Percentiles rank a stretch among this genome's conserved stretches.
These are phyloP conservation scores for Cordilura impudica DNA, from an alignment of 2,888 invertebrate species.

Conservation along the genomic window DNA sequence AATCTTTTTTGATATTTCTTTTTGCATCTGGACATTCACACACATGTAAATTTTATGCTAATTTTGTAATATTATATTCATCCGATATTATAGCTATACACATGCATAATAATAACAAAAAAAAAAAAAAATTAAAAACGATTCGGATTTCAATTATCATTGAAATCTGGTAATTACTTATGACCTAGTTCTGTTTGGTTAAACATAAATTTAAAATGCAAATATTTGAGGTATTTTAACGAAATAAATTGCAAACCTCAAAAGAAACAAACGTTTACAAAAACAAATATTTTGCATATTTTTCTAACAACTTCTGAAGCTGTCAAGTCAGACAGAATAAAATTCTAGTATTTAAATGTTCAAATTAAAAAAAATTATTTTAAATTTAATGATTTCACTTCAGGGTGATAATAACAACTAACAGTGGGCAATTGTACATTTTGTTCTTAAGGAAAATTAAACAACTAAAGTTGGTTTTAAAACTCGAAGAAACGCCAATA, in stretches of 20 bases:
- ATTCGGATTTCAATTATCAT: neutral
- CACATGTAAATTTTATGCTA: neutral
- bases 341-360: no score
- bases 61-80: neutral
- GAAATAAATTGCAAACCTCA: neutral
- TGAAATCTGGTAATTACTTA: neutral
- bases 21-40: neutral
- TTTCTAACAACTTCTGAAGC: no score
- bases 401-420: no score
- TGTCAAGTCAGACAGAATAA: no score
- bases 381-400: no score
- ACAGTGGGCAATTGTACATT: no score
- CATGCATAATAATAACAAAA: neutral
- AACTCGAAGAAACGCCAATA: no score
- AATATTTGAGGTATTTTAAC: neutral
- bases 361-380: no score
- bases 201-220: neutral
- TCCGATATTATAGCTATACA: neutral
- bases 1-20: neutral
- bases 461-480: no score
- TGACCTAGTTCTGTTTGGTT: constrained; percentile 1
- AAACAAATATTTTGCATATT: no score
- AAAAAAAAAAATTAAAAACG: neutral
- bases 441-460: no score
- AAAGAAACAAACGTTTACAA: neutral